Conservation (phyloP, 2,797 vertebrate genomes). For the Chaunax sp. region DNA sequence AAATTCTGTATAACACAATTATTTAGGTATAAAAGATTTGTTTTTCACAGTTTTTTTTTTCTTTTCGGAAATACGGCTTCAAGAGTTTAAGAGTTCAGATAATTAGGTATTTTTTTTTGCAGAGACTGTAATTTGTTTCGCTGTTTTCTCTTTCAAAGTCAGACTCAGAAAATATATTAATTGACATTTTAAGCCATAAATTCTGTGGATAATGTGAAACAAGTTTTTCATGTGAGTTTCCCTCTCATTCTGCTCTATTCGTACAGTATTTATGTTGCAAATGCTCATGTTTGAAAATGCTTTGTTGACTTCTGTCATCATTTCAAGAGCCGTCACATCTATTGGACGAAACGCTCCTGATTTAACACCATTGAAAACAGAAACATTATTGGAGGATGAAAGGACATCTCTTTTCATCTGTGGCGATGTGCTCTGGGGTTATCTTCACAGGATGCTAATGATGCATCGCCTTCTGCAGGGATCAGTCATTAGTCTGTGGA, state of each 20-base stretch:
- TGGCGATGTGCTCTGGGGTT: conserved; percentile 34
- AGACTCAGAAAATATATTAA: no score
- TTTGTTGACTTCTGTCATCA: conserved; percentile 14
- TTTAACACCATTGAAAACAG: conserved; percentile 45
- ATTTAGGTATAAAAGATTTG: no score
- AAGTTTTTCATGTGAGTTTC: no score
- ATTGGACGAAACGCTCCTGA: conserved; percentile 41
- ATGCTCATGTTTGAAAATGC: conserved; percentile 32
- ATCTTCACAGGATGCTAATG: conserved; percentile 65
- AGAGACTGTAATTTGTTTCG: no score
- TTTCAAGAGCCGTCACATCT: conserved; percentile 45
- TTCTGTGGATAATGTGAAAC: not conserved
- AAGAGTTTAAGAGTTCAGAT: no score
- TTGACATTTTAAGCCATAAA: no score
- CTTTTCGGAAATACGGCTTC: no score
- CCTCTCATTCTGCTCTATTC: not conserved
- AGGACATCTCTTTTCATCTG: conserved; percentile 63
- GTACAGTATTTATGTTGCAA: conserved; percentile 1
- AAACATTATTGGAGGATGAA: conserved; percentile 63
- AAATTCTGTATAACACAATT: no score
- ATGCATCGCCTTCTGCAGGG: conserved; percentile 56
- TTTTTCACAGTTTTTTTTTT: no score
- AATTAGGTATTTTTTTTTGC: no score
- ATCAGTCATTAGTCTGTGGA: conserved; percentile 68
- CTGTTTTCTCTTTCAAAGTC: no score